Evolutionary conservation across 2,113 vertebrate species (phyloP), one percentile per base, ranked within the genome.

Genomic region (Stigmatopora nigra): DNA sequence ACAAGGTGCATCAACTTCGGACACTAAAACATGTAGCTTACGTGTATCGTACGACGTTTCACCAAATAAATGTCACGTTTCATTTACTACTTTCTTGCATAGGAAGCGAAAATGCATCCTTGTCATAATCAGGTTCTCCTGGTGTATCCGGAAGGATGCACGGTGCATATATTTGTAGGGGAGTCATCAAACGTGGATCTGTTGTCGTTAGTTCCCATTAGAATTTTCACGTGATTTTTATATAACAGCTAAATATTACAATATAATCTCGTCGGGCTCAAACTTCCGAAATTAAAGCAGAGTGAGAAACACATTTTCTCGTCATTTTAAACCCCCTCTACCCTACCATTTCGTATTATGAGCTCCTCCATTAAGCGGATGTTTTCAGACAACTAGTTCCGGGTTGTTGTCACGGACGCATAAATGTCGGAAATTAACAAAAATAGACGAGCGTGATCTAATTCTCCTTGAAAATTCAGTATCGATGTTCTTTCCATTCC

Each of bases 391-490:
- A 46, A 15, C 0, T 68, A 64, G 63, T 90, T 92, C 91, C 91
- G 72, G 91, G 82, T 91, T 84, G 92, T 93, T 93, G 92, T 89
- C 63, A 93, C 76, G 89, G 92, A 93, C 92, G 92, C 92, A 88
- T 58, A 63, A 36, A 9, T 64, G 53, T 65, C 57, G 67, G 71
- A 79, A 86, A 70, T 61, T 72, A 41, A 17, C 20, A 49, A 35
- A 15, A 57, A 68, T 17, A 69, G 10, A 48, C 2, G 35, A 25
- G 61, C 59, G 44, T 61, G 17, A 49, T 0, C 2, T 19, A 44
- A 14, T 35, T 16, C 16, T 14, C 20, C 9, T 45, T 60, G 36
- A 67, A 46, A 57, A 66, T 59, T 20, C 9, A 57, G 10, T 1
- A 25, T 31, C 61, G 63, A 25, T 52, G 20, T 59, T 60, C 19